These are phyloP conservation scores for Cyclina sinensis DNA, from an alignment of 1,140 invertebrate genomes.

Conservation along the genomic window DNA sequence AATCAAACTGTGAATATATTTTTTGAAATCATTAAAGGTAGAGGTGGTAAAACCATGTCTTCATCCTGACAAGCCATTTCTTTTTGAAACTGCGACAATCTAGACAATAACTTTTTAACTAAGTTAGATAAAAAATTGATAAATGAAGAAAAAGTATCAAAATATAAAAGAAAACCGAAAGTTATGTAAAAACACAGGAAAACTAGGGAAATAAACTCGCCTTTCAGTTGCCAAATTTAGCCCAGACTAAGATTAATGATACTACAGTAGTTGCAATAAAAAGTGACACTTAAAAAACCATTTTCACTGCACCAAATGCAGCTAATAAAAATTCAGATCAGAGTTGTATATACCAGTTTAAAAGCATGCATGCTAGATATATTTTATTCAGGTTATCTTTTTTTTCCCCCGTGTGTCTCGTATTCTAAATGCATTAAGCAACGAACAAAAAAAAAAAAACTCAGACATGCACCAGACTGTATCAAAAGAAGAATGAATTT, in stretches of 20 bases:
- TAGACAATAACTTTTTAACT: background rate
- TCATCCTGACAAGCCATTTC: background rate
- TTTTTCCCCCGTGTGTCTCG: background rate
- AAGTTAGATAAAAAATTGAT: background rate
- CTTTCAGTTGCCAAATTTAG: background rate
- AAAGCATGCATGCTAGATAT: constrained; percentile 11
- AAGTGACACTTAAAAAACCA: constrained; percentile 47
- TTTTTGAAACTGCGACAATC: background rate
- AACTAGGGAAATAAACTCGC: background rate
- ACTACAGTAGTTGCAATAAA: constrained; percentile 32
- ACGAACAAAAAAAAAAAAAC: too few species aligned
- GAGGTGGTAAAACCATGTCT: background rate
- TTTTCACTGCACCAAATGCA: constrained; percentile 51
- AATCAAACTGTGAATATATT: constrained; percentile 35
- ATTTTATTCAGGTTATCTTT: background rate
- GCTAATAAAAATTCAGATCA: constrained; percentile 42
- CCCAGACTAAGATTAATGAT: background rate
- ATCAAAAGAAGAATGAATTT: too few species aligned
- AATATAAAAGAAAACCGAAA: background rate
- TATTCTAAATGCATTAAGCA: too few species aligned
- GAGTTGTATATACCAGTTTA: constrained; percentile 28
- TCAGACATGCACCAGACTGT: too few species aligned
- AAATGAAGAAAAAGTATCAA: background rate
- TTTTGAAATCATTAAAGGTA: constrained; percentile 38
- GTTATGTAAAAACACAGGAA: background rate